These are phyloP conservation scores for Sebastes kiyomatsui DNA, from an alignment of 2,797 vertebrate genomes.

Conservation along the genomic window DNA sequence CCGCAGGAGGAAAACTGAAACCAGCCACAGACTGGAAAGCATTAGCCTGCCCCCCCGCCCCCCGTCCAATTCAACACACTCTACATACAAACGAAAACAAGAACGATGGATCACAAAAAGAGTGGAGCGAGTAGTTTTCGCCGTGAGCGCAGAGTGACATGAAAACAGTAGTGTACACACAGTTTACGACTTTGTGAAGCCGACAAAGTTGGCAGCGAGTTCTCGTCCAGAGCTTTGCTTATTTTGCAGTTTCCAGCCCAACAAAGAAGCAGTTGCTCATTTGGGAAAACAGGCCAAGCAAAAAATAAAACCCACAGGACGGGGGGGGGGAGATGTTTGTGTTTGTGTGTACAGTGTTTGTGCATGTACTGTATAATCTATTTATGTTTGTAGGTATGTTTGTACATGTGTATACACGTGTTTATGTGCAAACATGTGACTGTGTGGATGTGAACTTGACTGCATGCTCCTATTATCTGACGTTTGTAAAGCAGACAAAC, in stretches of 20 bases:
- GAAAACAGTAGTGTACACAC: constrained; percentile 24
- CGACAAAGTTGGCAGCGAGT: constrained; percentile 41
- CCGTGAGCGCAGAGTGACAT: constrained; percentile 23
- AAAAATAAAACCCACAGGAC: constrained; percentile 30
- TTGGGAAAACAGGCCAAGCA: constrained; percentile 44
- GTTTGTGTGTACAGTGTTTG: constrained; percentile 27
- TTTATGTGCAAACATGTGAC: constrained; percentile 19
- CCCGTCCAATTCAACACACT: constrained; percentile 42
- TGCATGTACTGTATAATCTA: constrained; percentile 1
- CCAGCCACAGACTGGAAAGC: constrained; percentile 78
- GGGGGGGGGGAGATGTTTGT: not conserved
- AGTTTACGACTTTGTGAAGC: constrained; percentile 27
- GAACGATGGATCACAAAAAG: constrained; percentile 20
- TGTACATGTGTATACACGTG: not conserved
- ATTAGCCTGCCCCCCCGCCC: constrained; percentile 51
- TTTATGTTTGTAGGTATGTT: not conserved
- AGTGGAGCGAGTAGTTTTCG: not conserved
- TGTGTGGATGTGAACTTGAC: constrained; percentile 9
- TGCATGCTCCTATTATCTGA: constrained; percentile 35
- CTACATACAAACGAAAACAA: constrained; percentile 49
- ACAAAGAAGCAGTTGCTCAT: constrained; percentile 54
- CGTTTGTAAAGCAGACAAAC: constrained; percentile 59
- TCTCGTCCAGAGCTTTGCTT: constrained; percentile 50
- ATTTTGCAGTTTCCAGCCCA: constrained; percentile 64
- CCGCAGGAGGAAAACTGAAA: constrained; percentile 76